These are phyloP conservation scores for Heliconius ismenius DNA, from an alignment of 2,888 invertebrate species.

Conservation along the genomic window DNA sequence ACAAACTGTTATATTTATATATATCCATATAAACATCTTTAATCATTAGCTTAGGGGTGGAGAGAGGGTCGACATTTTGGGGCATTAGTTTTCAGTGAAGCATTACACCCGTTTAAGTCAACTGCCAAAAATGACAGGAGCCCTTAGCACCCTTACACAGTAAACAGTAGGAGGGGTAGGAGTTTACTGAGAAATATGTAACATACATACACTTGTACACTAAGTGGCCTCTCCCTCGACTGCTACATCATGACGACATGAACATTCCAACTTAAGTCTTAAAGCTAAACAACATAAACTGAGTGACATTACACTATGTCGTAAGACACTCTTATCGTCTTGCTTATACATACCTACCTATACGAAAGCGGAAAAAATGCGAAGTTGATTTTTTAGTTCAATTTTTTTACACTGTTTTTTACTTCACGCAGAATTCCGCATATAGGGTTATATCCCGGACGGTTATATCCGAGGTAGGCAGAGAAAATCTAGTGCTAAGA, in stretches of 20 bases:
- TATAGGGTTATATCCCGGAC: too few relatives aligned
- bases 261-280: too few relatives aligned
- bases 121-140: slow-evolving; percentile 19
- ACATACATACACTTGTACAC: neutral
- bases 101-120: slow-evolving; percentile 26
- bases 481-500: too few relatives aligned
- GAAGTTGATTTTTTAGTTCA: too few relatives aligned
- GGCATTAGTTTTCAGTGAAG: slow-evolving; percentile 14
- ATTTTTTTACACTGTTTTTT: too few relatives aligned
- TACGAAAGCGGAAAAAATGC: too few relatives aligned
- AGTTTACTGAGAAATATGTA: neutral
- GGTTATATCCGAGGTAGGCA: too few relatives aligned
- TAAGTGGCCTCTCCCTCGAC: neutral
- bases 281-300: neutral
- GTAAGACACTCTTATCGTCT: too few relatives aligned
- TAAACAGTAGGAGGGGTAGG: neutral
- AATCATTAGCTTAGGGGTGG: slow-evolving; percentile 3
- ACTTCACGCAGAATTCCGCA: too few relatives aligned
- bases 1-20: neutral
- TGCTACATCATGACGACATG: too few relatives aligned
- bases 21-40: neutral
- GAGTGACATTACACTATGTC: too few relatives aligned
- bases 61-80: slow-evolving; percentile 16
- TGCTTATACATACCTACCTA: too few relatives aligned
- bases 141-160: neutral